These are phyloP conservation scores for Tribolium madens DNA, from an alignment of 1,140 invertebrate genomes.

Conservation along the genomic window DNA sequence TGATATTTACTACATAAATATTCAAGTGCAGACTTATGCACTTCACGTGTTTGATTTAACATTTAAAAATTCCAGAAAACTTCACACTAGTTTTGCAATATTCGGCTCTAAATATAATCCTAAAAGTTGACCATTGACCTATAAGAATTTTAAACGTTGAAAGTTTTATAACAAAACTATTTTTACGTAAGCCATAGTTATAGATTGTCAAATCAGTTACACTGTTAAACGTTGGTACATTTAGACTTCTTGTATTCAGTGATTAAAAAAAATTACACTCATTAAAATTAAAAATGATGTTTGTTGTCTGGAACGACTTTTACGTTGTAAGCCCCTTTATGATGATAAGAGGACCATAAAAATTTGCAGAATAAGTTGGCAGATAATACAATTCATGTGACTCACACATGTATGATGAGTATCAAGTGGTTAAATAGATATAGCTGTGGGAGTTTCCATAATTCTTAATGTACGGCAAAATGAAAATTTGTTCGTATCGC, in stretches of 20 bases:
- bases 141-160: background rate
- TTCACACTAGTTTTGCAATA: background rate
- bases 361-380: background rate
- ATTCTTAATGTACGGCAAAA: background rate
- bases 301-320: background rate
- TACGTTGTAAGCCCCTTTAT: background rate
- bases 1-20: background rate
- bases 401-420: slow-evolving; percentile 26
- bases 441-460: slow-evolving; percentile 9
- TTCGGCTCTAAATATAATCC: background rate
- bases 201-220: background rate
- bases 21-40: background rate
- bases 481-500: background rate
- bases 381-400: slow-evolving; percentile 18
- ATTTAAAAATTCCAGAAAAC: background rate
- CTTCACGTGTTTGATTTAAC: background rate
- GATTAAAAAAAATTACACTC: background rate
- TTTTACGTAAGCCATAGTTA: background rate
- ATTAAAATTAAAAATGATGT: background rate
- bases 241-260: background rate
- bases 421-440: slow-evolving; percentile 22
- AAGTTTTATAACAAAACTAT: background rate
- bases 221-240: background rate
- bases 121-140: background rate
- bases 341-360: background rate